phyloP scores from a whole-genome alignment of 2,797 vertebrate species.

The Scleropages formosus region DNA sequence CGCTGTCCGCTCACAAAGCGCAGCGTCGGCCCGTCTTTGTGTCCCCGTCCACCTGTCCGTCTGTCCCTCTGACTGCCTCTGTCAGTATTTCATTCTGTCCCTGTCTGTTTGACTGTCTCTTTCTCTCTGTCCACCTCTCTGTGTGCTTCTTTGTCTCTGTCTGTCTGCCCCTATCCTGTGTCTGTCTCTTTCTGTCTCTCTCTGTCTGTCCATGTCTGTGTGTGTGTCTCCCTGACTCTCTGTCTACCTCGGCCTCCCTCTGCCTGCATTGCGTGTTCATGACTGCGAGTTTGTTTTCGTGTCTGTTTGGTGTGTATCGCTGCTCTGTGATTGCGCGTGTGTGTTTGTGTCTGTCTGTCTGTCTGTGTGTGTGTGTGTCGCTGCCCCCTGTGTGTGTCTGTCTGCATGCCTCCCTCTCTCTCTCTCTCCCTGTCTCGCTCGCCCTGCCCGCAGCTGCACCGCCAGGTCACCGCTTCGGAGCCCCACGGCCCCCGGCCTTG shows the following conservation, averaged over 20 bases:
- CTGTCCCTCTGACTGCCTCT: not conserved
- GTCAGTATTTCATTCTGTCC: not conserved
- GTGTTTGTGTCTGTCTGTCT: slow-evolving; percentile 5
- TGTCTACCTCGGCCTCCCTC: not conserved
- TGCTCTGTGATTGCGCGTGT: not conserved
- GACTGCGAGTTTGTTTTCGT: not conserved
- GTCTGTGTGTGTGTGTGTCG: not conserved
- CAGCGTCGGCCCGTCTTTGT: too few species aligned
- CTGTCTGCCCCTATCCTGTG: not conserved
- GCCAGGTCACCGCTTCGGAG: slow-evolving; percentile 61
- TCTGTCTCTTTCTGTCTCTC: not conserved
- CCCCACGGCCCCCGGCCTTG: slow-evolving; percentile 62
- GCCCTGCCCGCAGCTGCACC: slow-evolving; percentile 28
- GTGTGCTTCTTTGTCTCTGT: not conserved
- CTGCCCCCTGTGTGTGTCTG: not conserved
- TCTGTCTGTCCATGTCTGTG: slow-evolving; percentile 21
- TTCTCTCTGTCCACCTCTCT: not conserved
- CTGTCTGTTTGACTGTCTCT: not conserved
- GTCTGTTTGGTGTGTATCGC: too few species aligned
- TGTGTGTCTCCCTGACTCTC: not conserved
- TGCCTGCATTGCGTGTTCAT: not conserved
- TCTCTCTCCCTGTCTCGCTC: slow-evolving; percentile 17
- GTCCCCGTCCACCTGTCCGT: too few species aligned
- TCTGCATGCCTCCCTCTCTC: slow-evolving; percentile 34
- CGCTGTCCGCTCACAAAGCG: not conserved